Evolutionary conservation across 1,140 invertebrate genomes (phyloP).

Genomic region (Diorhabda elongata): DNA sequence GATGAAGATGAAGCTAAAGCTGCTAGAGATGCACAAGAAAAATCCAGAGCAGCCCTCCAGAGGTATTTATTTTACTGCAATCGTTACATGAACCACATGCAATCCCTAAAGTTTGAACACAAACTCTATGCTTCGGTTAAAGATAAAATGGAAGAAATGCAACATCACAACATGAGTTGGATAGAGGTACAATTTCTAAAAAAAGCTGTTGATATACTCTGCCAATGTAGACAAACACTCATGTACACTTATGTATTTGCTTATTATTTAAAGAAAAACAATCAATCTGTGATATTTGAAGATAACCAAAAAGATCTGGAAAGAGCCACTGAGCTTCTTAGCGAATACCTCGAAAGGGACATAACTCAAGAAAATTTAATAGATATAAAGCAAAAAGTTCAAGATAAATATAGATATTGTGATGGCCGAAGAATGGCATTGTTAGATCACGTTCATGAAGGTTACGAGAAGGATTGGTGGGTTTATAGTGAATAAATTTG

Average conservation of each 20-base stretch:
- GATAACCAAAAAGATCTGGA: constrained; percentile 72
- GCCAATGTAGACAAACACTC: constrained; percentile 63
- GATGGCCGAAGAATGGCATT: constrained; percentile 65
- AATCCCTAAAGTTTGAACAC: constrained; percentile 71
- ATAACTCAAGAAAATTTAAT: constrained; percentile 67
- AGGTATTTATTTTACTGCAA: constrained; percentile 98
- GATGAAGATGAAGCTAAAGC: constrained; percentile 96
- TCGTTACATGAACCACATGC: constrained; percentile 80
- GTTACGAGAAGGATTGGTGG: constrained; percentile 75
- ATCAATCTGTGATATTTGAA: constrained; percentile 70
- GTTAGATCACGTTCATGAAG: constrained; percentile 70
- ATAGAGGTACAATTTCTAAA: constrained; percentile 69
- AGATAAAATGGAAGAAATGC: constrained; percentile 76
- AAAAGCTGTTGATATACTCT: constrained; percentile 66
- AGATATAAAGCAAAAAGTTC: constrained; percentile 74
- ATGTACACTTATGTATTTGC: constrained; percentile 76
- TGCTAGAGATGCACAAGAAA: constrained; percentile 93
- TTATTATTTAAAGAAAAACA: constrained; percentile 66
- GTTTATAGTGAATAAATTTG: constrained; percentile 50
- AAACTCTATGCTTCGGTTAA: constrained; percentile 59
- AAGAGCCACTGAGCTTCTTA: constrained; percentile 65
- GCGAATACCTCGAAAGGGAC: constrained; percentile 69
- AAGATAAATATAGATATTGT: constrained; percentile 74
- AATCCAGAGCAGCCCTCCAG: constrained; percentile 84
- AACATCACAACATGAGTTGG: constrained; percentile 76